Conservation (phyloP, 2,797 vertebrate genomes). For the Anabas testudineus region DNA sequence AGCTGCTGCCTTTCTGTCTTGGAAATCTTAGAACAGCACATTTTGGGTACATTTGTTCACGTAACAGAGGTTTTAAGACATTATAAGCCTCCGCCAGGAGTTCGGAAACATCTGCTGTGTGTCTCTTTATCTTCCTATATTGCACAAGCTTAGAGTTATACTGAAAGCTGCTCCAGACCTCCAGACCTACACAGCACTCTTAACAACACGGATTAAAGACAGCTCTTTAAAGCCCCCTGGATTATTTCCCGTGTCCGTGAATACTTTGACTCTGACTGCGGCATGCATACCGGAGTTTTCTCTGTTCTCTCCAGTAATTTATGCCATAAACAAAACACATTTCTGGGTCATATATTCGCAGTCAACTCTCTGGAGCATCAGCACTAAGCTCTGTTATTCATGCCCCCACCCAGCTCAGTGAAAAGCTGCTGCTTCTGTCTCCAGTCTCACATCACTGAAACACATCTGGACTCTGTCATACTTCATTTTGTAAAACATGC, state of each 20-base stretch:
- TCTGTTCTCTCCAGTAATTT: slow-evolving; percentile 63
- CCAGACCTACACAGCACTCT: slow-evolving; percentile 40
- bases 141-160: slow-evolving; percentile 49
- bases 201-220: slow-evolving; percentile 67
- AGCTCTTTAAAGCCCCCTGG: slow-evolving; percentile 47
- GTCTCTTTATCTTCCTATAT: slow-evolving; percentile 51
- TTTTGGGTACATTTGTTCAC: slow-evolving; percentile 36
- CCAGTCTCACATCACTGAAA: slow-evolving; percentile 46
- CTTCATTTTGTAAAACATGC: slow-evolving; percentile 59
- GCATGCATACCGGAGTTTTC: slow-evolving; percentile 45
- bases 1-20: slow-evolving; percentile 7
- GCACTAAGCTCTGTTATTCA: slow-evolving; percentile 52
- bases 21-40: not conserved
- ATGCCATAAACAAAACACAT: slow-evolving; percentile 74
- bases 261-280: slow-evolving; percentile 37
- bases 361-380: slow-evolving; percentile 70
- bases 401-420: slow-evolving; percentile 25
- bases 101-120: slow-evolving; percentile 59
- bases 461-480: slow-evolving; percentile 75
- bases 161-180: slow-evolving; percentile 59
- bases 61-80: slow-evolving; percentile 33
- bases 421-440: slow-evolving; percentile 41
- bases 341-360: slow-evolving; percentile 76
- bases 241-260: slow-evolving; percentile 62
- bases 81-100: slow-evolving; percentile 43